Percentiles rank a stretch among this genome's conserved stretches.
These are phyloP conservation scores for Megaceryle alcyon DNA, from an alignment of 2,797 vertebrate genomes.

Conservation along the genomic window DNA sequence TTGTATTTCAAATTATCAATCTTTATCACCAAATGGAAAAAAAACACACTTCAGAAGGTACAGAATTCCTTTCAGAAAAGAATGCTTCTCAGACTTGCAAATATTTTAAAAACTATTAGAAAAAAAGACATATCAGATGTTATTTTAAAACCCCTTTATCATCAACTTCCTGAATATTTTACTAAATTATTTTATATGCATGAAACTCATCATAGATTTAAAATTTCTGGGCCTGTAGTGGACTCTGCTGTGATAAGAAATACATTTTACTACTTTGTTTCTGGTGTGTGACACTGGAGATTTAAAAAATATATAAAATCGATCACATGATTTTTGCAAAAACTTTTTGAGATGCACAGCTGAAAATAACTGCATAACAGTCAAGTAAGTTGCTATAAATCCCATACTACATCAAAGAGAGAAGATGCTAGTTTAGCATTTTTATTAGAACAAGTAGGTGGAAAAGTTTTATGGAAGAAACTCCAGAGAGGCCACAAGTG, in stretches of 20 bases:
- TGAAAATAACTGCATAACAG: neutral
- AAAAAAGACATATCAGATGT: neutral
- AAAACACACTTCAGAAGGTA: neutral
- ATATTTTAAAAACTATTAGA: neutral
- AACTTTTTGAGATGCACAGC: neutral
- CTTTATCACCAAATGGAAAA: neutral
- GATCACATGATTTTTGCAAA: neutral
- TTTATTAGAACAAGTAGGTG: neutral
- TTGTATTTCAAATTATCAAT: neutral
- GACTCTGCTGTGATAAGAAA: neutral
- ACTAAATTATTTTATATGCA: neutral
- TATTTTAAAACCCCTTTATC: neutral
- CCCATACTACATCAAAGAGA: neutral
- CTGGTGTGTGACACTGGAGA: neutral
- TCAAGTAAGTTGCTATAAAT: neutral
- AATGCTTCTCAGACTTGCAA: neutral
- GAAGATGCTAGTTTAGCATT: neutral
- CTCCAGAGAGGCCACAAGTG: neutral
- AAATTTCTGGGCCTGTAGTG: neutral
- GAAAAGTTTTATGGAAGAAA: neutral
- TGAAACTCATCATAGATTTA: neutral
- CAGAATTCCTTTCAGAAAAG: neutral
- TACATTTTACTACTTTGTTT: neutral
- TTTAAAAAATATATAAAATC: conserved; percentile 21
- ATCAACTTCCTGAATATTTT: neutral